Evolutionary conservation across 2,888 invertebrate genomes (phyloP).

Genomic region (Thereva unica): DNA sequence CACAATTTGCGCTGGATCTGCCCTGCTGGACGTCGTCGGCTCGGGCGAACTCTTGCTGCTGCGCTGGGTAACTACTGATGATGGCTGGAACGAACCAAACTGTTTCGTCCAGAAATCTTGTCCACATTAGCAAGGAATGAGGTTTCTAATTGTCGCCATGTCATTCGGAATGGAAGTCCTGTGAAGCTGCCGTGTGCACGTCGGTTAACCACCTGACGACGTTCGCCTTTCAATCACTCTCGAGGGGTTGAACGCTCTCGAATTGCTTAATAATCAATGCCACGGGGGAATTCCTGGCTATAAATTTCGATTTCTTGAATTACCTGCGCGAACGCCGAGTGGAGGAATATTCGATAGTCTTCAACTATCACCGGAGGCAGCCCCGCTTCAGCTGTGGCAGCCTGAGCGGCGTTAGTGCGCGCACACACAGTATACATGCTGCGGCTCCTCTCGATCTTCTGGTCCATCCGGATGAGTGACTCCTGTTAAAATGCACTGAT

Average conservation of each 20-base stretch:
- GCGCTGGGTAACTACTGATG: slow-evolving; percentile 5
- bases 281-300: slow-evolving; percentile 41
- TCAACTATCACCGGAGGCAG: slow-evolving; percentile 11
- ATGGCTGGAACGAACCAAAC: background rate
- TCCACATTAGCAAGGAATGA: slow-evolving; percentile 34
- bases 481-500: slow-evolving; percentile 25
- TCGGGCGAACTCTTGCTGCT: background rate
- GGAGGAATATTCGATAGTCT: slow-evolving; percentile 21
- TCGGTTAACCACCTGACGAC: slow-evolving; percentile 22
- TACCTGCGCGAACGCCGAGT: slow-evolving; percentile 5
- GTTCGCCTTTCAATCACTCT: slow-evolving; percentile 28
- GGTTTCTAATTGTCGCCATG: slow-evolving; percentile 29
- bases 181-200: slow-evolving; percentile 18
- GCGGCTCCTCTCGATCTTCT: slow-evolving; percentile 8
- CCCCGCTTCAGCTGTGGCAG: background rate
- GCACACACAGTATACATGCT: slow-evolving; percentile 2
- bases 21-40: no score
- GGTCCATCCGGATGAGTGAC: slow-evolving; percentile 24
- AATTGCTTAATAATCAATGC: slow-evolving; percentile 42
- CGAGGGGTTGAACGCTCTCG: slow-evolving; percentile 19
- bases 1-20: no score
- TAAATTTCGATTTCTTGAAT: slow-evolving; percentile 43
- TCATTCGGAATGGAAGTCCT: slow-evolving; percentile 11
- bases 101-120: slow-evolving; percentile 6
- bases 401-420: slow-evolving; percentile 2